phyloP scores from a whole-genome alignment of 2,113 vertebrate species.

The Sylvia atricapilla region DNA sequence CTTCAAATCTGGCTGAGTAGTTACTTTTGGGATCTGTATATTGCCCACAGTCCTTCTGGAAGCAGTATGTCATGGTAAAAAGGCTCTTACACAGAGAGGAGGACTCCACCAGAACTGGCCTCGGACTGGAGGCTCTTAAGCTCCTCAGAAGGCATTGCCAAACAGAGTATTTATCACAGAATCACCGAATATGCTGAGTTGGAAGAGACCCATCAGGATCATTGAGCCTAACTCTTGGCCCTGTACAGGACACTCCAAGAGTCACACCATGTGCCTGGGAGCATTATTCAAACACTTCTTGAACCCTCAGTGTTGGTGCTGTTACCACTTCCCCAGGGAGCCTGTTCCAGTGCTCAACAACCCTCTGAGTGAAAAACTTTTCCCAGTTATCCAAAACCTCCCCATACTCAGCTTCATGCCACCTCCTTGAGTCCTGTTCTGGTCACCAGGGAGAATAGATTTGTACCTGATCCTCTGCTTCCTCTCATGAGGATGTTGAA shows the following conservation, averaged over 20 bases:
- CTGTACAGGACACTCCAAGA: neutral
- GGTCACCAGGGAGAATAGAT: neutral
- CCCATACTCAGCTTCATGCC: neutral
- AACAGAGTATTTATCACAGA: neutral
- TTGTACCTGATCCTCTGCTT: neutral
- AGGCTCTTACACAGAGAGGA: neutral
- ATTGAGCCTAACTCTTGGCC: neutral
- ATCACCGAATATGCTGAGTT: neutral
- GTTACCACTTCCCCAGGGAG: neutral
- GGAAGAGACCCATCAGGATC: neutral
- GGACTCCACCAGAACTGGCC: neutral
- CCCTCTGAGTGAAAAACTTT: neutral
- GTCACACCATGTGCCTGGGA: neutral
- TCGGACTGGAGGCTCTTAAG: accelerated
- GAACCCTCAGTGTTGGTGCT: neutral
- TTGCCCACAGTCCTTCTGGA: neutral
- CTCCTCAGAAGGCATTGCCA: neutral
- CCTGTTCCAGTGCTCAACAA: neutral
- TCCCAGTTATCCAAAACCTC: neutral
- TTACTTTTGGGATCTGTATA: neutral
- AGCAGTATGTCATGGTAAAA: neutral
- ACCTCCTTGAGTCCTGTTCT: neutral
- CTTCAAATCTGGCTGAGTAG: neutral
- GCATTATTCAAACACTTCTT: neutral
- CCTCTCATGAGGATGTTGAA: neutral